Base-by-base conservation (phyloP, 2,888 invertebrate species). In the Morpho deidamia region DNA sequence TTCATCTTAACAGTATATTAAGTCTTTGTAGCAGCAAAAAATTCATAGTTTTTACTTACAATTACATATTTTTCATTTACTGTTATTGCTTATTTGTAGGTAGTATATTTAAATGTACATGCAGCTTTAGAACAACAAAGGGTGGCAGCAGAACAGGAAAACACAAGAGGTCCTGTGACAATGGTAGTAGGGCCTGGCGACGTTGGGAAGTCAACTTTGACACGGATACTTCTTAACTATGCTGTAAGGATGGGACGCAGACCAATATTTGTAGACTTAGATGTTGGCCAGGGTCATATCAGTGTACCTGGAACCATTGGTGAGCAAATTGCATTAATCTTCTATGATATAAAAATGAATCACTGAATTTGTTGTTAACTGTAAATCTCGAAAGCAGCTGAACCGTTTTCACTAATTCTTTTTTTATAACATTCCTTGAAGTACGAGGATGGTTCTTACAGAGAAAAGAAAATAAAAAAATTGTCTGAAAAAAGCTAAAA, bases 101-200 rank as follows among this genome's bases (percentile, higher is more conserved):
- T 94, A 8, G 94, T 98, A 62, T 99, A 99, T 78, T 89, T 98
- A 3, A 99, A 99, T 81, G 96, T 97, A 11, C 99, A 99, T 79
- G 97, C 96, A 8, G 98, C 97, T 0, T 87, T 99, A 60, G 99
- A 99, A 75, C 95, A 97, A 67, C 92, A 98, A 83, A 90, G 99
- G 60, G 91, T 93, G 40, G 93, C 93, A 34, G 96, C 98, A 0
- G 97, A 97, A 65, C 93, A 93, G 66, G 91, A 91, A 40, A 92
- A 92, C 59, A 91, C 91, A 2, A 89, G 94, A 60, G 97, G 97
- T 0, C 97, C 97, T 0, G 94, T 96, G 35, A 93, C 95, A 0
- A 95, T 99, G 95, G 85, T 99, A 0, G 97, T 97, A 0, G 99
- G 99, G 0, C 99, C 99, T 0, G 93, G 93, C 39, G 99, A 99